Evolutionary conservation across 2,888 invertebrate genomes (phyloP).

Genomic region (Salticus scenicus): DNA sequence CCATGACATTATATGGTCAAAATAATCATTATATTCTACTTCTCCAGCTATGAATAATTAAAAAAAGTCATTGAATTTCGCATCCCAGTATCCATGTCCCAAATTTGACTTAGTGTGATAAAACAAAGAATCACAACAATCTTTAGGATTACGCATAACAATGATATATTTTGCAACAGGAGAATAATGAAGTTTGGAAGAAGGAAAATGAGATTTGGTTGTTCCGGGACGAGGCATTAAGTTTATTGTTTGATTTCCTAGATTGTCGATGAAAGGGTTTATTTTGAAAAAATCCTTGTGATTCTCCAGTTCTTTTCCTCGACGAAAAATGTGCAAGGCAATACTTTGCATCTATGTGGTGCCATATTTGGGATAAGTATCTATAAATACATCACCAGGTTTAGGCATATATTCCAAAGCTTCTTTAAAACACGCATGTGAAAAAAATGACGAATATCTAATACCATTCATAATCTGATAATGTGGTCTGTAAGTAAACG

Average conservation of each 20-base stretch:
- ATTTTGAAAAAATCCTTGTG: constrained; percentile 23
- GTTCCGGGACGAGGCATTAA: constrained; percentile 52
- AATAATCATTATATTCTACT: constrained; percentile 71
- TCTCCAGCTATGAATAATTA: constrained; percentile 75
- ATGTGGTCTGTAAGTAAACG: constrained; percentile 5
- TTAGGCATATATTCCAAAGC: constrained; percentile 64
- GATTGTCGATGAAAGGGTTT: constrained; percentile 49
- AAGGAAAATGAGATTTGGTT: constrained; percentile 73
- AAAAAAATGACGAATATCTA: constrained; percentile 2
- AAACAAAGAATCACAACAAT: constrained; percentile 76
- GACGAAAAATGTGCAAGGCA: constrained; percentile 52
- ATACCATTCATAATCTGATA: constrained; percentile 45
- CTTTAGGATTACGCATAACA: constrained; percentile 77
- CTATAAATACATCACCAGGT: constrained; percentile 67
- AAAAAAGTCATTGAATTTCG: constrained; percentile 75
- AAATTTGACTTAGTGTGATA: constrained; percentile 70
- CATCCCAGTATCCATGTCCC: constrained; percentile 31
- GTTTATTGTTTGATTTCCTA: constrained; percentile 24
- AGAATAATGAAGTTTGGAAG: constrained; percentile 49
- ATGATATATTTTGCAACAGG: constrained; percentile 74
- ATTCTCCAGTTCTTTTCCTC: constrained; percentile 58
- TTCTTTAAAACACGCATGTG: constrained; percentile 35
- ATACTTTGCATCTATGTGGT: constrained; percentile 71
- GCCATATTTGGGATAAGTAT: constrained; percentile 71
- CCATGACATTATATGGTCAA: constrained; percentile 67